Percentiles rank a stretch among this genome's conserved stretches.
Conservation (phyloP, 2,888 invertebrate species). For the Octonoba sinensis region DNA sequence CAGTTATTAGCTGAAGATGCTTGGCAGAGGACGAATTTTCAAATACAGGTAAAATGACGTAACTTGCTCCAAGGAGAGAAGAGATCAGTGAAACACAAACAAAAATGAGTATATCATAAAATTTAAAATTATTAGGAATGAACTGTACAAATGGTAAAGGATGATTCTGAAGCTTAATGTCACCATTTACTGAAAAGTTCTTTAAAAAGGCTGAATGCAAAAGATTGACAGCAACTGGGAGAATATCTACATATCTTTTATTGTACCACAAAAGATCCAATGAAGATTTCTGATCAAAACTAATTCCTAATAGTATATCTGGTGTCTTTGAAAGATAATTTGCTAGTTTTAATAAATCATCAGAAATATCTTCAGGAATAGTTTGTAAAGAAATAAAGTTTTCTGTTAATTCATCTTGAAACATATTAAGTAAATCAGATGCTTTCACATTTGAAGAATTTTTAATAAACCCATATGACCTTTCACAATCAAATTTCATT, state of each 20-base stretch:
- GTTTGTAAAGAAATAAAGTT: too few species aligned
- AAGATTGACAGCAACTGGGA: conserved; percentile 39
- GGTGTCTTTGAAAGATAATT: too few species aligned
- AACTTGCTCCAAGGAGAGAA: conserved; percentile 68
- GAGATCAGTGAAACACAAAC: conserved; percentile 67
- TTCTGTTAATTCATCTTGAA: too few species aligned
- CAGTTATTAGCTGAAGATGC: conserved; percentile 71
- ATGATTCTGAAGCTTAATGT: conserved; percentile 75
- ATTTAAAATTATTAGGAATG: background rate
- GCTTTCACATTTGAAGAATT: too few species aligned
- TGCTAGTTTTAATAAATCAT: too few species aligned
- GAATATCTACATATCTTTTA: conserved; percentile 33
- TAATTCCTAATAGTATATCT: too few species aligned
- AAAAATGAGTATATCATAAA: background rate
- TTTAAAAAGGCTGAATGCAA: conserved; percentile 69
- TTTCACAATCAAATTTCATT: too few species aligned
- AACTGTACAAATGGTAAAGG: conserved; percentile 76
- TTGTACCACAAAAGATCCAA: conserved; percentile 36
- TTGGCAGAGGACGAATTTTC: conserved; percentile 69
- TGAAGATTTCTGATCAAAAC: too few species aligned
- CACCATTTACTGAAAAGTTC: conserved; percentile 71
- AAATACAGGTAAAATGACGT: conserved; percentile 68
- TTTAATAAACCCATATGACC: too few species aligned
- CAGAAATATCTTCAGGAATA: too few species aligned
- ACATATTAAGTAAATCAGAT: too few species aligned